These are phyloP conservation scores for Drosophila malerkotliana DNA, from an alignment of 1,140 invertebrate genomes.

Conservation along the genomic window DNA sequence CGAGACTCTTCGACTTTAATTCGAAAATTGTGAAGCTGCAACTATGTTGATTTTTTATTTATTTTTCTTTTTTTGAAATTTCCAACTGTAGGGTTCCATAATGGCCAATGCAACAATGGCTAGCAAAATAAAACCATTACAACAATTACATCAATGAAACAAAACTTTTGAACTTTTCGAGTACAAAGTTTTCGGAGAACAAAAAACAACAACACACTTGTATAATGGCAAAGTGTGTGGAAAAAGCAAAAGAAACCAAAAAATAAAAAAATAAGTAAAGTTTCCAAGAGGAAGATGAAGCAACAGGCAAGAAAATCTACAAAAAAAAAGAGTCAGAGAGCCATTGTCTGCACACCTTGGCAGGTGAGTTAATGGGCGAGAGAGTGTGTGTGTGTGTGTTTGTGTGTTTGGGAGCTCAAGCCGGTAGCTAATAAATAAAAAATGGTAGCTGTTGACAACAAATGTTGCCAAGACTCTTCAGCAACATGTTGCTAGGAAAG, in stretches of 20 bases:
- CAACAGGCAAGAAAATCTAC: conserved; percentile 53
- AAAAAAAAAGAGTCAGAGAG: conserved; percentile 21
- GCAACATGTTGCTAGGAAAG: conserved; percentile 33
- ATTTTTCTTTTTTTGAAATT: conserved; percentile 2
- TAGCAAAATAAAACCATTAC: conserved; percentile 29
- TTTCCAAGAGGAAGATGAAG: conserved; percentile 54
- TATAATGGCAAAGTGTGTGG: conserved; percentile 46
- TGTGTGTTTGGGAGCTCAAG: not conserved
- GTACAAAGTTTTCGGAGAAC: conserved; percentile 25
- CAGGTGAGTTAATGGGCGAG: not conserved
- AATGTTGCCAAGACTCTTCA: not conserved
- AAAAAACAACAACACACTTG: conserved; percentile 33
- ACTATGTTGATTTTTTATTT: conserved; percentile 14
- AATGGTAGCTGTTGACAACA: not conserved
- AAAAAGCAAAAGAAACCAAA: conserved; percentile 22
- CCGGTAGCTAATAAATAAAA: conserved; percentile 36
- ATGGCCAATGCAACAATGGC: conserved; percentile 22
- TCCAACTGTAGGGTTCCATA: conserved; percentile 49
- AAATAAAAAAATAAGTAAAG: conserved; percentile 4
- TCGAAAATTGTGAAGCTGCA: conserved; percentile 29
- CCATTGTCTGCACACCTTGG: conserved; percentile 14
- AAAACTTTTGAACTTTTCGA: conserved; percentile 47
- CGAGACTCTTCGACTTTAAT: conserved; percentile 13
- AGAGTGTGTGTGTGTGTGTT: not conserved
- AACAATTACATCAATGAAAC: conserved; percentile 54